Base-by-base conservation (phyloP, 2,113 vertebrate species). In the Phoenicopterus ruber region DNA sequence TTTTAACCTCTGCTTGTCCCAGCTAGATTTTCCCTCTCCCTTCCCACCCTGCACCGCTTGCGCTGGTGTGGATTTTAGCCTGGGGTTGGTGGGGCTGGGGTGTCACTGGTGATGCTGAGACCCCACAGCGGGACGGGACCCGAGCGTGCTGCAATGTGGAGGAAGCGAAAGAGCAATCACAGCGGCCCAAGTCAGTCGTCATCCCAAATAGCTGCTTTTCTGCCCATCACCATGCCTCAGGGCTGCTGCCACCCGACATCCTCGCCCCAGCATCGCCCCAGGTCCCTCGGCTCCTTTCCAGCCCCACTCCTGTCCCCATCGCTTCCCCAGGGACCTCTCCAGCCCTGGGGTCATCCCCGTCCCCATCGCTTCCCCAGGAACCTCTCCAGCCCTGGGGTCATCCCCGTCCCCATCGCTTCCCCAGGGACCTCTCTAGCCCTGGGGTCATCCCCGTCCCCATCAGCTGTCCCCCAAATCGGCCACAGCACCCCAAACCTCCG, bases 91-190 rank as follows among this genome's bases (percentile, higher is more conserved):
- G 40, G 17, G 55, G 25, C 0, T 1, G 22, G 55, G 70, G n/a
- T 52, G 67, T 26, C 36, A 57, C 69, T n/a, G 69, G 55, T 29
- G 84, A 47, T 44, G 58, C 4, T 52, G 63, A 74, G 65, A 72
- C 22, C 32, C 21, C 54, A 9, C 38, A 24, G n/a, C 0, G 0
- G 80, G 40, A 66, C 46, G 73, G 62, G 47, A 80, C 22, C 29
- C 0, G 0, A 55, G 25, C 13, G 15, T 5, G 25, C 8, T 0
- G 0, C 62, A 44, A 14, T 4, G 34, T 42, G 16, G 34, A 59
- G 9, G 50, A 49, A 78, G 46, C 3, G 17, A 57, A 50, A 44
- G 17, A 82, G 66, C 28, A 50, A 61, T 6, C 1, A 0, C 66
- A 69, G 34, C 3, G 6, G 49, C 15, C 7, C 1, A 62, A 61